phyloP scores from a whole-genome alignment of 2,113 vertebrate species.

The Hippolais icterina region DNA sequence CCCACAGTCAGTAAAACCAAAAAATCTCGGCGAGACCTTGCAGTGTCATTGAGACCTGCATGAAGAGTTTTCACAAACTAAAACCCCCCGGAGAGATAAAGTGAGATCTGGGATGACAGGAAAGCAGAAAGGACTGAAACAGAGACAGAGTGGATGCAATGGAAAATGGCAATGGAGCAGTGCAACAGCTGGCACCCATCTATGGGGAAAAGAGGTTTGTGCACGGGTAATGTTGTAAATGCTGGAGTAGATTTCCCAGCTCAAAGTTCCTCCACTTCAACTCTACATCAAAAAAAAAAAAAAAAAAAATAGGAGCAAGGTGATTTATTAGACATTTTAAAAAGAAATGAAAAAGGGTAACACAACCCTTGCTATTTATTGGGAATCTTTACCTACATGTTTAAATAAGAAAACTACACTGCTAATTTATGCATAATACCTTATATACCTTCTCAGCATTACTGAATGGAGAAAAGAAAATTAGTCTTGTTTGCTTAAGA shows the following conservation, averaged over 20 bases:
- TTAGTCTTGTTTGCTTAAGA: not conserved
- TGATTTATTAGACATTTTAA: not conserved
- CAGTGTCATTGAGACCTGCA: not conserved
- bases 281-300: not conserved
- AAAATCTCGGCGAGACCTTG: not conserved
- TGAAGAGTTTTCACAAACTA: not conserved
- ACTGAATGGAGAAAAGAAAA: not conserved
- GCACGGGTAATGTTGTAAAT: not conserved
- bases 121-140: not conserved
- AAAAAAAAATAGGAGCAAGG: not conserved
- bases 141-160: not conserved
- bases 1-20: not conserved
- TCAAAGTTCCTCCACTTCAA: not conserved
- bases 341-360: not conserved
- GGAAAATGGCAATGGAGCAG: not conserved
- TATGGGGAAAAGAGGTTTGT: not conserved
- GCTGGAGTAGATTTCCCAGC: not conserved
- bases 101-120: not conserved
- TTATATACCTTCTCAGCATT: not conserved
- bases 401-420: not conserved
- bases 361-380: not conserved
- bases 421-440: not conserved
- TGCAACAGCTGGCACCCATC: not conserved
- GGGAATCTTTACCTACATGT: not conserved
- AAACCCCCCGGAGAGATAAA: not conserved